Evolutionary conservation across 2,113 vertebrate genomes (phyloP), one percentile per base, ranked within the genome.

Genomic region (Grus americana): DNA sequence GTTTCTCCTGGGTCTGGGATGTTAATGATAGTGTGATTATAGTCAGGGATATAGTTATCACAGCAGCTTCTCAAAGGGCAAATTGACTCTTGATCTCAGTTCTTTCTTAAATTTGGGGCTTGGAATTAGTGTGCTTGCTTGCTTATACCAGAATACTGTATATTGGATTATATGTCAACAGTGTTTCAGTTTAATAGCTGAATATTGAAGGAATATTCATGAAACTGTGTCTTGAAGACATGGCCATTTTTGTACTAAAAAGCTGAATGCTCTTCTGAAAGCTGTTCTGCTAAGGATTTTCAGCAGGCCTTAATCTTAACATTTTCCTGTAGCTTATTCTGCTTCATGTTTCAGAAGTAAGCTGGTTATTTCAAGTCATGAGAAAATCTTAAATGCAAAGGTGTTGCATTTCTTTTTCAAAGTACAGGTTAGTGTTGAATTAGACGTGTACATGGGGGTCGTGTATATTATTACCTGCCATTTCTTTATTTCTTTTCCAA

Each of bases 371-470:
- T 96, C 36, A 84, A 29, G 30, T 86, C 62, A 80, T 66, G 42
- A 68, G 63, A 91, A 71, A 38, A 57, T 79, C 65, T 93, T 79
- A 61, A 80, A 29, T 57, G 40, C 40, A 42, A 47, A 61, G 14
- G 16, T 74, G 10, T 29, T 61, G 13, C 32, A 17, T 52, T 91
- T 79, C 38, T 96, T 61, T 72, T 72, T 63, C 15, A 22, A 46
- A 73, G 9, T 47, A 34, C 6, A 5, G 13, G 12, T 76, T 92
- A 54, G 15, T 46, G 17, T 22, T 76, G 14, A 21, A 9, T 44
- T 82, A 89, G 38, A 44, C 0, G 0, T 12, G 27, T 12, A 24
- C 38, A 10, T 12, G 18, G 16, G 5, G 3, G 27, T 16, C 40
- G 21, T 54, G 14, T 81, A 55, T 42, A 47, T 68, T 47, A 29